phyloP scores from a whole-genome alignment of 2,888 invertebrate genomes.

The Ecdyonurus torrentis region DNA sequence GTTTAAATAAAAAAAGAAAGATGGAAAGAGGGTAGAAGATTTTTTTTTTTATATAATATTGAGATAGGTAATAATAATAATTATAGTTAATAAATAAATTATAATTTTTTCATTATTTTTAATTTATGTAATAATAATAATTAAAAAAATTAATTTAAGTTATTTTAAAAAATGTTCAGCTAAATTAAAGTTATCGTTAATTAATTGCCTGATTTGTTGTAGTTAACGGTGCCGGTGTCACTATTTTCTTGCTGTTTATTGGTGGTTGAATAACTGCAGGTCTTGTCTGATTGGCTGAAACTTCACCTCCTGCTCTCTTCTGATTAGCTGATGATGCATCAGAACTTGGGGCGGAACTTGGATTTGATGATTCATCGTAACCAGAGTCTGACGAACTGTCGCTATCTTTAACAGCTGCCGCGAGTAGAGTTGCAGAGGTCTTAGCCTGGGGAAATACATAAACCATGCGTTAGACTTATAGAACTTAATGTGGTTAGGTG shows the following conservation, averaged over 20 bases:
- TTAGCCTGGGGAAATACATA: neutral
- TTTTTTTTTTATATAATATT: too few species aligned
- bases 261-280: neutral
- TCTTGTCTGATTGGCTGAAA: neutral
- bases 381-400: conserved; percentile 58
- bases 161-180: neutral
- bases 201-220: neutral
- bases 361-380: conserved; percentile 49
- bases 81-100: too few species aligned
- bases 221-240: neutral
- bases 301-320: neutral
- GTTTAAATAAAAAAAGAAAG: too few species aligned
- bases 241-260: neutral
- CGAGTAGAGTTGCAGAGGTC: neutral
- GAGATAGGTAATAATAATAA: too few species aligned
- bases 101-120: neutral
- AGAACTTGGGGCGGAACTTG: conserved; percentile 21
- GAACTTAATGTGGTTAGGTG: too few species aligned
- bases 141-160: neutral
- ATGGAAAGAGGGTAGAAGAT: too few species aligned
- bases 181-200: neutral
- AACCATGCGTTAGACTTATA: too few species aligned
- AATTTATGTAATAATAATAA: neutral
- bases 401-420: conserved; percentile 28
- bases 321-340: neutral